Conservation (phyloP, 2,797 vertebrate genomes). For the Xiphorhynchus erythropygius region DNA sequence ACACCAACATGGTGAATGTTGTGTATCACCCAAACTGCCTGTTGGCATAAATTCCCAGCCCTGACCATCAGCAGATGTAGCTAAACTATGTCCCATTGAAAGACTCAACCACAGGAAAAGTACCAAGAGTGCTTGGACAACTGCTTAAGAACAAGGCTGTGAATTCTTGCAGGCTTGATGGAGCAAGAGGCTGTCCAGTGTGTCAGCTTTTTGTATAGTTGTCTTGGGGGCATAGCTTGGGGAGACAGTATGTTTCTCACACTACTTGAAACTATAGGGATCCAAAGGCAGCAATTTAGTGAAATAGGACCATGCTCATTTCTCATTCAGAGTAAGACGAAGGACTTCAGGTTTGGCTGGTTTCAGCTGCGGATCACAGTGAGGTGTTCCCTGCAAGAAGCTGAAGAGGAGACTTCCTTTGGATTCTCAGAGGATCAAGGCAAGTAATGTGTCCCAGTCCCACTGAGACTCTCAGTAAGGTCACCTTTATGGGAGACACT, state of each 20-base stretch:
- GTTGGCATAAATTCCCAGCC: background rate
- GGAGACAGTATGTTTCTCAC: background rate
- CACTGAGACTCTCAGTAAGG: background rate
- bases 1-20: background rate
- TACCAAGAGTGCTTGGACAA: background rate
- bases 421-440: background rate
- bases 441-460: background rate
- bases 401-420: background rate
- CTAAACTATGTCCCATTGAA: background rate
- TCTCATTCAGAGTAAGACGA: background rate
- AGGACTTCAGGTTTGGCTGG: background rate
- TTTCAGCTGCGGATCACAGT: background rate
- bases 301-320: background rate
- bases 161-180: background rate
- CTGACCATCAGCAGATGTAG: background rate
- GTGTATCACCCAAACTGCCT: background rate
- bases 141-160: background rate
- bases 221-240: background rate
- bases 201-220: background rate
- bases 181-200: background rate
- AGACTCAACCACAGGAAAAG: background rate
- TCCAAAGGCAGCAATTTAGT: background rate
- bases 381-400: background rate
- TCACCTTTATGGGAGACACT: accelerated
- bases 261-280: background rate